phyloP scores from a whole-genome alignment of 2,113 vertebrate species.

The Glareola pratincola region DNA sequence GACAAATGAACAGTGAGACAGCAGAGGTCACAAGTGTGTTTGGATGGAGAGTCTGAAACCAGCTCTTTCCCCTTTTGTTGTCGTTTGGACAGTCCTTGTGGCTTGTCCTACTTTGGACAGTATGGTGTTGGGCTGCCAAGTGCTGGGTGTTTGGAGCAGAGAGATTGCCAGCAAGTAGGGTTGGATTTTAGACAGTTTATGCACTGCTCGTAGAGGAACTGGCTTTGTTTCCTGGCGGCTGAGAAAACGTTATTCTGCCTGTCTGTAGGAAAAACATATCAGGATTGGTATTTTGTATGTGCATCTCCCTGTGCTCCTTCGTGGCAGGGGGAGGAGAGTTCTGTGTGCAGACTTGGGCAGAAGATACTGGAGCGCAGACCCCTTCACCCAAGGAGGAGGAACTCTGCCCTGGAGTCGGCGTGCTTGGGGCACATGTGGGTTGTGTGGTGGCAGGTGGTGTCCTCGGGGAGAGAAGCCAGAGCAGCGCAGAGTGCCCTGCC shows the following conservation, averaged over 20 bases:
- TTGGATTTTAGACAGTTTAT: neutral
- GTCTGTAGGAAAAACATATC: neutral
- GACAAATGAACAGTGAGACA: neutral
- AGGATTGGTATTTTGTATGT: rapidly evolving
- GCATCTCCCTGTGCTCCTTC: rapidly evolving
- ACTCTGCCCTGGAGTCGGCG: neutral
- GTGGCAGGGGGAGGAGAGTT: rapidly evolving
- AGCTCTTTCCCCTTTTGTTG: rapidly evolving
- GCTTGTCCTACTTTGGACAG: neutral
- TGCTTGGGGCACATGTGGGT: rapidly evolving
- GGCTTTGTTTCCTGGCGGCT: neutral
- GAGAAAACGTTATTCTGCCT: neutral
- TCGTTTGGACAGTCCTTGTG: neutral
- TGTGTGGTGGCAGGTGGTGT: neutral
- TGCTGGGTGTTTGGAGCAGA: neutral
- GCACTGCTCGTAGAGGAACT: neutral
- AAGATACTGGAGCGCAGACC: neutral
- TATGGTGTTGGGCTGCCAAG: neutral
- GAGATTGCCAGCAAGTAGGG: neutral
- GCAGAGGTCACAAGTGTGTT: neutral
- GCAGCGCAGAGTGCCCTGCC: neutral
- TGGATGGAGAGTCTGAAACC: neutral
- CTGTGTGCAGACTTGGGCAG: neutral
- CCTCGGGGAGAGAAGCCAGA: neutral
- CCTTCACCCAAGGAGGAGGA: neutral